Evolutionary conservation across 2,888 invertebrate genomes (phyloP).

Genomic region (Cylloceria caligata): DNA sequence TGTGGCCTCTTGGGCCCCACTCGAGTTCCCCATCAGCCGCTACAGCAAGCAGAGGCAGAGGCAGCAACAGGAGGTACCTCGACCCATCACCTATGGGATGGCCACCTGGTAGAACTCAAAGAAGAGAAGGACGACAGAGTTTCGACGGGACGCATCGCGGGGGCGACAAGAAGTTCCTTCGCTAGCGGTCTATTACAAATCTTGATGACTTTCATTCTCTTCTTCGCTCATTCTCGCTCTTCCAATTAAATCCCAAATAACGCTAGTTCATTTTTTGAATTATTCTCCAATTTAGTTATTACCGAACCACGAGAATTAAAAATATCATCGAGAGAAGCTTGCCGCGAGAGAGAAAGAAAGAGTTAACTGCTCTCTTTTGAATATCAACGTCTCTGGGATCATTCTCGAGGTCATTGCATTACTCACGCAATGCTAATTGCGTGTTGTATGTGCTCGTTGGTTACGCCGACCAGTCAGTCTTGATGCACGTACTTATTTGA

Average conservation of each 20-base stretch:
- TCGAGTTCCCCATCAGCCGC: conserved; percentile 7
- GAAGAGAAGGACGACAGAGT: conserved; percentile 36
- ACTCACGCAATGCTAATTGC: conserved; percentile 5
- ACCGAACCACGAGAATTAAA: background rate
- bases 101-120: conserved; percentile 57
- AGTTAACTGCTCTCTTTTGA: background rate
- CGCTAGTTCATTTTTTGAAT: background rate
- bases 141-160: conserved; percentile 27
- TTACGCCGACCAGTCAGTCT: background rate
- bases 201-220: conserved; percentile 62
- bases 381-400: background rate
- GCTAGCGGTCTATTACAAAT: conserved; percentile 55
- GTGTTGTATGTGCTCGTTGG: background rate
- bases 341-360: background rate
- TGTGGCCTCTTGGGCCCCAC: background rate
- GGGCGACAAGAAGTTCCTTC: conserved; percentile 47
- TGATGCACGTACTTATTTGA: background rate
- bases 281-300: background rate
- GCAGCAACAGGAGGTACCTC: conserved; percentile 17
- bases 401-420: conserved; percentile 6
- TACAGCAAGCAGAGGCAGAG: conserved; percentile 3
- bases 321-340: background rate
- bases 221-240: conserved; percentile 47
- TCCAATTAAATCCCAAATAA: background rate
- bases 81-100: conserved; percentile 84